Conservation (phyloP, 2,113 vertebrate species). For the Sylvietta virens region DNA sequence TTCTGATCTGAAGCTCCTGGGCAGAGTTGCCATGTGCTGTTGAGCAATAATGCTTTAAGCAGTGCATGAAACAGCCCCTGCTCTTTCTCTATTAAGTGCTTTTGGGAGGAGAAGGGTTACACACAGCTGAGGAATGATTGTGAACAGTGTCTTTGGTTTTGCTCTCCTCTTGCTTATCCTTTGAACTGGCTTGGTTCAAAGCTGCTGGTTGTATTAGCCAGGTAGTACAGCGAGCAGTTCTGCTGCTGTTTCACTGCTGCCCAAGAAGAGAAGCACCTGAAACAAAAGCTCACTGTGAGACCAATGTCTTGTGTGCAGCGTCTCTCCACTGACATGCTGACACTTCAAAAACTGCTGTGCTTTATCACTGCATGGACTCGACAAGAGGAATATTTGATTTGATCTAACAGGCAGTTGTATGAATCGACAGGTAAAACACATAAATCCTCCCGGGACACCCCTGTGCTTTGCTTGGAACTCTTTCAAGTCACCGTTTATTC, state of each 20-base stretch:
- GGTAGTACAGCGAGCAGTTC: background rate
- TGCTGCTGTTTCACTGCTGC: background rate
- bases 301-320: background rate
- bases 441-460: background rate
- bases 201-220: background rate
- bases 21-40: background rate
- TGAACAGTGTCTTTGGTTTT: background rate
- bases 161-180: background rate
- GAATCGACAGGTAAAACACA: background rate
- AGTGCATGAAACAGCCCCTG: background rate
- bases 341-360: background rate
- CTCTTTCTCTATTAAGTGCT: background rate
- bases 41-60: background rate
- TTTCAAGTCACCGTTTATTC: background rate
- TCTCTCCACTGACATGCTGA: background rate
- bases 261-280: background rate
- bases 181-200: background rate
- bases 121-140: background rate
- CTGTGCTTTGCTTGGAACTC: background rate
- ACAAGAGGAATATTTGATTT: background rate
- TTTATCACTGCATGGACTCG: background rate
- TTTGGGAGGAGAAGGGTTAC: background rate
- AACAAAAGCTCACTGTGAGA: background rate
- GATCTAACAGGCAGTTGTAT: background rate
- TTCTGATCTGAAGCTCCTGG: background rate